phyloP scores from a whole-genome alignment of 2,113 vertebrate genomes.

The Lepus americanus region DNA sequence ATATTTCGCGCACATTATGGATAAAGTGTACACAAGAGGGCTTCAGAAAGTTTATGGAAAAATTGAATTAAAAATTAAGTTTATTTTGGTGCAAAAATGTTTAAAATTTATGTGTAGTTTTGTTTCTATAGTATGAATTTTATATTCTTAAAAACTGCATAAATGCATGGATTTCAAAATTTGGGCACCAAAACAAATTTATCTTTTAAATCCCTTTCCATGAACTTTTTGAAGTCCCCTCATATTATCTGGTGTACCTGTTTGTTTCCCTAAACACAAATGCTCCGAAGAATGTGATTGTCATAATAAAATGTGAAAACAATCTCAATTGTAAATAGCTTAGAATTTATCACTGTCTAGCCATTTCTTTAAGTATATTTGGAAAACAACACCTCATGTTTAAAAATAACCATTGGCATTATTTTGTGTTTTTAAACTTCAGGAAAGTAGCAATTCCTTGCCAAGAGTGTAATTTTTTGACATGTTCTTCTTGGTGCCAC shows the following conservation, averaged over 20 bases:
- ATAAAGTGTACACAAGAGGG: too few relatives aligned
- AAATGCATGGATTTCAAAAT: too few relatives aligned
- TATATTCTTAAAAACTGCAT: too few relatives aligned
- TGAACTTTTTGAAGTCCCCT: background rate
- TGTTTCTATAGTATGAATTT: too few relatives aligned
- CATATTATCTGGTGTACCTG: background rate
- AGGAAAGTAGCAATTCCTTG: background rate
- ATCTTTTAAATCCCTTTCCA: background rate
- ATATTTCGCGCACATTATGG: too few relatives aligned
- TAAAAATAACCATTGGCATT: constrained; percentile 26
- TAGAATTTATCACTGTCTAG: constrained; percentile 30
- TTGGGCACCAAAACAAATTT: background rate
- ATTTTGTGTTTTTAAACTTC: constrained; percentile 16
- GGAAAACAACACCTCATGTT: background rate
- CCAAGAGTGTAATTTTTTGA: too few relatives aligned
- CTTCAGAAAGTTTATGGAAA: too few relatives aligned
- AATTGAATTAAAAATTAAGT: too few relatives aligned
- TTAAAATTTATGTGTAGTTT: too few relatives aligned
- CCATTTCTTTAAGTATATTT: background rate
- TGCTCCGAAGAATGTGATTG: background rate
- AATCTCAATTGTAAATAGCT: background rate
- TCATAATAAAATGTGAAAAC: background rate
- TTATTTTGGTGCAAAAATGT: too few relatives aligned
- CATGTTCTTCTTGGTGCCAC: too few relatives aligned
- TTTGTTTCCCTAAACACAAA: constrained; percentile 18